These are phyloP conservation scores for Trachymyrmex cornetzi DNA, from an alignment of 1,140 invertebrate genomes.

Conservation along the genomic window DNA sequence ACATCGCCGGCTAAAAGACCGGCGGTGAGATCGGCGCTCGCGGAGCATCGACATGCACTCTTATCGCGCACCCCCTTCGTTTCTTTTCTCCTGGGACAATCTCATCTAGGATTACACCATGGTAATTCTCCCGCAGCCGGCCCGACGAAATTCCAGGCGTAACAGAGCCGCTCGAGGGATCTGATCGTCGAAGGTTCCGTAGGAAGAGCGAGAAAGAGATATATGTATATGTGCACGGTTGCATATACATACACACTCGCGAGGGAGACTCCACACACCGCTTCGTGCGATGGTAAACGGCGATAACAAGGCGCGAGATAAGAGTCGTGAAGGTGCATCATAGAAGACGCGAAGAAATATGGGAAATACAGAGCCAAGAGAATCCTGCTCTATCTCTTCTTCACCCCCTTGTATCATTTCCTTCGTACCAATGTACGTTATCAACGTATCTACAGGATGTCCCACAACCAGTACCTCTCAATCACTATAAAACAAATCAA, in stretches of 20 bases:
- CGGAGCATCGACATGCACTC: conserved; percentile 24
- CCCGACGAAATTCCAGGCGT: conserved; percentile 58
- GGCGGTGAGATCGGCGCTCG: conserved; percentile 20
- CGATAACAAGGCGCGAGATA: conserved; percentile 80
- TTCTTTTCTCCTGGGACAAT: conserved; percentile 55
- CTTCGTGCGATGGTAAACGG: conserved; percentile 76
- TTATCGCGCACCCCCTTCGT: neutral
- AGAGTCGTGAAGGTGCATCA: conserved; percentile 71
- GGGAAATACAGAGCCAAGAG: conserved; percentile 10
- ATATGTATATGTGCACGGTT: conserved; percentile 7
- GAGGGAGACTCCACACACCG: conserved; percentile 14
- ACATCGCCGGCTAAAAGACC: neutral
- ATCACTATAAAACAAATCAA: conserved; percentile 10
- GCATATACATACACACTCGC: conserved; percentile 10
- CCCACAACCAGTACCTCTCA: conserved; percentile 16
- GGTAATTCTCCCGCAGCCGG: conserved; percentile 61
- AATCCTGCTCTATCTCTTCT: conserved; percentile 37
- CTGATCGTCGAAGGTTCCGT: conserved; percentile 64
- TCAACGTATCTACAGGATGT: conserved; percentile 64
- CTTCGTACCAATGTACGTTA: conserved; percentile 22
- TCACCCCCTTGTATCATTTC: conserved; percentile 22
- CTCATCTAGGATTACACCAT: conserved; percentile 67
- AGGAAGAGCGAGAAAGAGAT: conserved; percentile 65
- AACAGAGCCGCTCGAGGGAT: conserved; percentile 53
- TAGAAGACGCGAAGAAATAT: conserved; percentile 35